phyloP scores from a whole-genome alignment of 2,888 invertebrate genomes.

The Drosophila atripex region DNA sequence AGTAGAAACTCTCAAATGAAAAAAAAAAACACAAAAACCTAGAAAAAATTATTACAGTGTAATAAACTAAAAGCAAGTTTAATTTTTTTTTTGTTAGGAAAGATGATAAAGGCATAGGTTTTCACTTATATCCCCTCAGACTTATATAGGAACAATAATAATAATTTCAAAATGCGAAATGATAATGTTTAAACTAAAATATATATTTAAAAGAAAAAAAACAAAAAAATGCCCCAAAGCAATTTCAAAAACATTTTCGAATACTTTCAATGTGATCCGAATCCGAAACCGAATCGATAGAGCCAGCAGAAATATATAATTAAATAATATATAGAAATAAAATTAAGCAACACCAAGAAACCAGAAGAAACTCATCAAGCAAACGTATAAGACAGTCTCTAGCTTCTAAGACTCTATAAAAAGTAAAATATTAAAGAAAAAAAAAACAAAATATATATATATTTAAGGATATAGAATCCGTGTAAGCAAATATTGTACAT shows the following conservation, averaged over 20 bases:
- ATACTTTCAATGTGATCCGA: constrained; percentile 30
- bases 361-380: constrained; percentile 55
- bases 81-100: neutral
- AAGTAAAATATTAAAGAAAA: constrained; percentile 12
- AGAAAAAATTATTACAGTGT: constrained; percentile 64
- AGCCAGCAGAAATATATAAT: constrained; percentile 14
- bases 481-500: constrained; percentile 45
- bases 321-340: constrained; percentile 6
- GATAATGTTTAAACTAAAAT: constrained; percentile 8
- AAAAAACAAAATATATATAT: constrained; percentile 3
- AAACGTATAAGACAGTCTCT: constrained; percentile 56
- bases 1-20: neutral
- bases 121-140: constrained; percentile 66
- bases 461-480: constrained; percentile 19
- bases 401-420: constrained; percentile 50
- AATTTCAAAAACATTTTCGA: constrained; percentile 2
- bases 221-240: constrained; percentile 3
- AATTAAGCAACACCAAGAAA: constrained; percentile 22
- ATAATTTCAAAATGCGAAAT: constrained; percentile 26
- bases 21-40: neutral
- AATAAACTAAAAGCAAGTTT: constrained; percentile 41
- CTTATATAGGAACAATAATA: constrained; percentile 65
- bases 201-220: constrained; percentile 12
- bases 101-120: constrained; percentile 55
- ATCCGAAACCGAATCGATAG: constrained; percentile 14